Evolutionary conservation across 2,113 vertebrate genomes (phyloP), one percentile per base, ranked within the genome.

Genomic region (Pomatorhinus ruficollis): DNA sequence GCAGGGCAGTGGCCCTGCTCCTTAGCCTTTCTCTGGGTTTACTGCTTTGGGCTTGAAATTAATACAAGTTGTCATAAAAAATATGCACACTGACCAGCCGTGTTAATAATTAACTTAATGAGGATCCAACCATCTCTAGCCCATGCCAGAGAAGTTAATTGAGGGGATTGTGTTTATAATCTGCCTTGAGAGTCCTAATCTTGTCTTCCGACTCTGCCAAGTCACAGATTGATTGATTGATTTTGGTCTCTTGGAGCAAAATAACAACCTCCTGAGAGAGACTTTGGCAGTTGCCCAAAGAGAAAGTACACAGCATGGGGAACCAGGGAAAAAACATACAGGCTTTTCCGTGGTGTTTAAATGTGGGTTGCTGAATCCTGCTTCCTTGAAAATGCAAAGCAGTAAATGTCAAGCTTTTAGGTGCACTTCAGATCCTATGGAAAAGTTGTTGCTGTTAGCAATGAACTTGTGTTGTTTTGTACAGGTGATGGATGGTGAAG

Each of bases 51-150:
- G 37, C 76, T 49, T 89, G 75, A 85, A 79, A 95, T 66, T 93
- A 96, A 95, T 88, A 76, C 28, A 64, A 59, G 61, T 82, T 96
- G 96, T 95, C 94, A 95, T 92, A 77, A 78, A 93, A 87, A 95
- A 83, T 75, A 91, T 68, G 50, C 61, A 50, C 81, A 54, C 65
- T 95, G 91, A 86, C 81, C 75, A 94, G 83, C 68, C 53, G 9
- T 87, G 79, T 79, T 93, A 97, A 82, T 97, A 97, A 98, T 98
- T 97, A 96, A 96, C 96, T 97, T 98, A 98, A 98, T 68, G 56
- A 98, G 96, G 89, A 20, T 93, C 92, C 95, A 94, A 95, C 79
- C 0, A 2, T 66, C 63, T 96, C 79, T 74, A 85, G 50, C 76
- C 86, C 87, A 85, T 95, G 87, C 87, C 71, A 37, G 87, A 95